Percentiles rank a stretch among this genome's conserved stretches.
Evolutionary conservation across 2,888 invertebrate genomes (phyloP).

Genomic region (Cerceris ruficornis): DNA sequence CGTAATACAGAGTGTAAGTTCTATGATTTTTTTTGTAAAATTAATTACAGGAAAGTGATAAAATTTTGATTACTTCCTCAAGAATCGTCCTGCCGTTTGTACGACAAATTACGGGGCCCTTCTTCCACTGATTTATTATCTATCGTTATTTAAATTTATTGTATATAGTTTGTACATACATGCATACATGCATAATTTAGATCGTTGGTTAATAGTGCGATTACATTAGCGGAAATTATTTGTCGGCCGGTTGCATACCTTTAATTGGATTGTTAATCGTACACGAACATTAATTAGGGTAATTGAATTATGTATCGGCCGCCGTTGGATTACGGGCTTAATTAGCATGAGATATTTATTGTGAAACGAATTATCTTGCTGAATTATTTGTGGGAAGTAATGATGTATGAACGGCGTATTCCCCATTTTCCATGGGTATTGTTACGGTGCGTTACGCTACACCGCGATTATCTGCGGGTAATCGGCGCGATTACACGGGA

Average conservation of each 20-base stretch:
- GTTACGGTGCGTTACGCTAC: slow-evolving; percentile 13
- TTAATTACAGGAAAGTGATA: too few species aligned
- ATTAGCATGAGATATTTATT: slow-evolving; percentile 57
- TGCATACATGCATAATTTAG: slow-evolving; percentile 5
- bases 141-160: not conserved
- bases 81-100: too few species aligned
- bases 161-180: not conserved
- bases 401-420: slow-evolving; percentile 40
- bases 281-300: slow-evolving; percentile 51
- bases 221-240: slow-evolving; percentile 43
- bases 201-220: slow-evolving; percentile 25
- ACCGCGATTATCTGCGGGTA: slow-evolving; percentile 14
- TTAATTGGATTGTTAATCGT: slow-evolving; percentile 59
- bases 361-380: slow-evolving; percentile 49
- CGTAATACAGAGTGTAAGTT: too few species aligned
- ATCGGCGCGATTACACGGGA: slow-evolving; percentile 29
- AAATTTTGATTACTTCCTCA: too few species aligned
- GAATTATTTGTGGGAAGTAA: slow-evolving; percentile 52
- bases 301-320: slow-evolving; percentile 54
- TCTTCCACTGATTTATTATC: not conserved
- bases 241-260: slow-evolving; percentile 30
- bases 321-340: slow-evolving; percentile 47
- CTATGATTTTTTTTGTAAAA: too few species aligned
- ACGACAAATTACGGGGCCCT: too few species aligned
- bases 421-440: not conserved